Evolutionary conservation across 2,113 vertebrate species (phyloP).

Genomic region (Cebus imitator): DNA sequence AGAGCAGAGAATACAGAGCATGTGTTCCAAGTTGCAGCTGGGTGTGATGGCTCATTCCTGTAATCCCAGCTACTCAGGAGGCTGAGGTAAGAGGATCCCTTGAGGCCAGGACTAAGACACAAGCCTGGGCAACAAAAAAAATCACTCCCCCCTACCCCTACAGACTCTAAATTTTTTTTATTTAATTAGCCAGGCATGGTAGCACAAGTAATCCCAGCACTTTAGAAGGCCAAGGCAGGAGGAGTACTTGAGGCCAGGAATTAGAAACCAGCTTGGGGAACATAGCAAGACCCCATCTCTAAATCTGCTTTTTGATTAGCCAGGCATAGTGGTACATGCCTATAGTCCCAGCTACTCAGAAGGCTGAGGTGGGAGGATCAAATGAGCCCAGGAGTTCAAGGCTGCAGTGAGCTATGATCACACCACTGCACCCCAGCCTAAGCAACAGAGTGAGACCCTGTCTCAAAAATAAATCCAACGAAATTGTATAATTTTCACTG

Average conservation of each 20-base stretch:
- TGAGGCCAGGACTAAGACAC: background rate
- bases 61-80: background rate
- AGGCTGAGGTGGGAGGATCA: background rate
- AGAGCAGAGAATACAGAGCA: background rate
- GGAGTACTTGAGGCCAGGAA: no score
- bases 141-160: no score
- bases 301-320: no score
- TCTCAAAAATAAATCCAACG: no score
- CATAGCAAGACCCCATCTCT: no score
- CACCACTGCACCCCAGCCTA: no score
- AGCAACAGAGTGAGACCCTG: no score
- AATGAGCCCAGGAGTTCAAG: background rate
- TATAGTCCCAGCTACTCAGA: background rate
- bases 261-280: no score
- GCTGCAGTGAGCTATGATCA: no score
- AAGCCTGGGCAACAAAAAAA: background rate
- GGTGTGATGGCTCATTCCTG: background rate
- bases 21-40: background rate
- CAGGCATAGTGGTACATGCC: background rate
- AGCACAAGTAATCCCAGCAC: background rate
- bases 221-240: no score
- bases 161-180: background rate
- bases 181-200: background rate
- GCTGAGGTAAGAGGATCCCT: background rate
- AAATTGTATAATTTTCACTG: background rate